Evolutionary conservation across 2,113 vertebrate species (phyloP).

Genomic region (Eurystomus gularis): DNA sequence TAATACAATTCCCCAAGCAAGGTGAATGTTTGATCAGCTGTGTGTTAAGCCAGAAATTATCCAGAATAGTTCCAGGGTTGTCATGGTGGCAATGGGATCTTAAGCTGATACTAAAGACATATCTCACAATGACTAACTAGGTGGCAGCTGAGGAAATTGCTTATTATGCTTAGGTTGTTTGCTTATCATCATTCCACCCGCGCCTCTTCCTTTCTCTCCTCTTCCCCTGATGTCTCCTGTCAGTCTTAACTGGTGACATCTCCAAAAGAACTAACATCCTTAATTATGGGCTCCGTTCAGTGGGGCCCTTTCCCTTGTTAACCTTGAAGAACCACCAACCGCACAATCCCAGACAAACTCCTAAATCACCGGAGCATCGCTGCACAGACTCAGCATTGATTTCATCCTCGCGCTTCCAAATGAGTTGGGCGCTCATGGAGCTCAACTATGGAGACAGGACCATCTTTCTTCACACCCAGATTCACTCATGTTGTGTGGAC

Average conservation of each 20-base stretch:
- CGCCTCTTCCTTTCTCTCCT: background rate
- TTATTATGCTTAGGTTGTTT: background rate
- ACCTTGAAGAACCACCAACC: background rate
- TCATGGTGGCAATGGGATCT: conserved; percentile 26
- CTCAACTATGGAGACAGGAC: background rate
- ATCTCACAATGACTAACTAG: background rate
- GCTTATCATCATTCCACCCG: background rate
- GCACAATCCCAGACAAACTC: background rate
- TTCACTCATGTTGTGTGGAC: background rate
- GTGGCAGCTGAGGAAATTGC: conserved; percentile 23
- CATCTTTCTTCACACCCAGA: background rate
- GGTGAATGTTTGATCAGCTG: conserved; percentile 32
- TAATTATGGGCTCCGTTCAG: background rate
- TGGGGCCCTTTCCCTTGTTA: background rate
- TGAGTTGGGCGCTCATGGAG: background rate
- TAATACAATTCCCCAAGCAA: background rate
- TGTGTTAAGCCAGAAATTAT: conserved; percentile 5
- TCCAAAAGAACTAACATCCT: background rate
- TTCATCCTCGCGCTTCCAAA: background rate
- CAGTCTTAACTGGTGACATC: background rate
- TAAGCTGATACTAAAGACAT: background rate
- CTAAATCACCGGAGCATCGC: background rate
- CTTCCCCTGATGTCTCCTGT: background rate
- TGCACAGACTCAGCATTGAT: fast-evolving
- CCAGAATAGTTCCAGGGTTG: conserved; percentile 18